Evolutionary conservation across 2,888 invertebrate genomes (phyloP).

Genomic region (Sipha maydis): DNA sequence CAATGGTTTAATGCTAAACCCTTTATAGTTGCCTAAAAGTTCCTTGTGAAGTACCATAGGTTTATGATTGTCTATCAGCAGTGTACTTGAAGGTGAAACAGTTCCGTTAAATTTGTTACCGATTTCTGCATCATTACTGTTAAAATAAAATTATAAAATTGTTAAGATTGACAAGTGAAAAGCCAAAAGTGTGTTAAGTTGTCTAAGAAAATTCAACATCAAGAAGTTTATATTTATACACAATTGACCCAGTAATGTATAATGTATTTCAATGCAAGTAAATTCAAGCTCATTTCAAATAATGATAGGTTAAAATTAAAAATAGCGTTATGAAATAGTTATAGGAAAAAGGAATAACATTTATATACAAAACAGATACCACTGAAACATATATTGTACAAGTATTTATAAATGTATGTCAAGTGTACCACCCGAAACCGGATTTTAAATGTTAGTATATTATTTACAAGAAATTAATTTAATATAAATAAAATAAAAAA

Average conservation of each 20-base stretch:
- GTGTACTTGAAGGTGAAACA: conserved; percentile 42
- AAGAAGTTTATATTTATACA: background rate
- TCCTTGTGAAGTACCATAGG: conserved; percentile 19
- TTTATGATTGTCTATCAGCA: conserved; percentile 39
- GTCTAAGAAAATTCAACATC: background rate
- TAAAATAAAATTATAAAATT: conserved; percentile 35
- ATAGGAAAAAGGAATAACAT: background rate
- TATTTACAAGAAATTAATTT: conserved; percentile 15
- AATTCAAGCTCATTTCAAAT: background rate
- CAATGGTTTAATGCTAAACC: conserved; percentile 80
- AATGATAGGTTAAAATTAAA: background rate
- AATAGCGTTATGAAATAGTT: background rate
- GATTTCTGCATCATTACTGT: conserved; percentile 26
- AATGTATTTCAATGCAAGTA: background rate
- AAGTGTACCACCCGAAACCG: background rate
- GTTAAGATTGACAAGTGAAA: background rate
- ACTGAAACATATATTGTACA: background rate
- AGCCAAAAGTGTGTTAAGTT: background rate
- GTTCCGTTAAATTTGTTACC: conserved; percentile 36
- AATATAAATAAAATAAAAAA: background rate
- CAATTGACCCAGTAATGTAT: background rate
- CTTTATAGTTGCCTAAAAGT: conserved; percentile 88
- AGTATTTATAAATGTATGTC: background rate
- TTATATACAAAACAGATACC: background rate
- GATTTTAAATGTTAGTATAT: background rate